These are phyloP conservation scores for Smutsia temminckii DNA, from an alignment of 2,797 vertebrate genomes.

Conservation along the genomic window DNA sequence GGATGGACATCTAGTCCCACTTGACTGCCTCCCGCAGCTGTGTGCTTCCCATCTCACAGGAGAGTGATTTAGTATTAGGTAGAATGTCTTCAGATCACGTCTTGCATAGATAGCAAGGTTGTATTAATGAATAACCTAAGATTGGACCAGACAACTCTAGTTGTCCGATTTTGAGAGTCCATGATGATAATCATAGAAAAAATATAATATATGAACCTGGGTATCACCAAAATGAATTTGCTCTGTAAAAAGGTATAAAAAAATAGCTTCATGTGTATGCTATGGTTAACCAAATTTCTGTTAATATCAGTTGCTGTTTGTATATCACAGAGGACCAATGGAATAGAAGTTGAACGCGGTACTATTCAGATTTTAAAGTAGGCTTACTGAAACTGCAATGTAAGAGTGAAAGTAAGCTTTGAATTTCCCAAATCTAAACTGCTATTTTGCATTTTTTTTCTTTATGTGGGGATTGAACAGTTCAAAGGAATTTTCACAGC, in stretches of 20 bases:
- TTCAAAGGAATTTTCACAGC: constrained; percentile 88
- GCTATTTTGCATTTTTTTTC: neutral
- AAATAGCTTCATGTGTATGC: neutral
- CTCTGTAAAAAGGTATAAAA: neutral
- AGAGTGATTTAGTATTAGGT: neutral
- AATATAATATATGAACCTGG: neutral
- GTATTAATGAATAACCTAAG: neutral
- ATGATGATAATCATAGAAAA: neutral
- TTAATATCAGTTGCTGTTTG: neutral
- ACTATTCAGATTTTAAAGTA: neutral
- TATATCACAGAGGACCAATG: neutral
- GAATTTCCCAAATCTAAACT: neutral
- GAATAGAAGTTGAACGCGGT: neutral
- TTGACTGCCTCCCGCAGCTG: neutral
- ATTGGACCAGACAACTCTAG: neutral
- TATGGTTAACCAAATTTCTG: neutral
- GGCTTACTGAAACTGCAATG: neutral
- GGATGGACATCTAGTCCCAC: neutral
- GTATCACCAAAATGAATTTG: neutral
- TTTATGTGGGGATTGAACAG: constrained; percentile 84
- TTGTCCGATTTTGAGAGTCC: neutral
- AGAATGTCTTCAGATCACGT: neutral
- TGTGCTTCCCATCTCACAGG: neutral
- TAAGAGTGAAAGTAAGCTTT: neutral
- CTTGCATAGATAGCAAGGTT: neutral